Evolutionary conservation across 2,113 vertebrate genomes (phyloP).

Genomic region (Phrynosoma platyrhinos): DNA sequence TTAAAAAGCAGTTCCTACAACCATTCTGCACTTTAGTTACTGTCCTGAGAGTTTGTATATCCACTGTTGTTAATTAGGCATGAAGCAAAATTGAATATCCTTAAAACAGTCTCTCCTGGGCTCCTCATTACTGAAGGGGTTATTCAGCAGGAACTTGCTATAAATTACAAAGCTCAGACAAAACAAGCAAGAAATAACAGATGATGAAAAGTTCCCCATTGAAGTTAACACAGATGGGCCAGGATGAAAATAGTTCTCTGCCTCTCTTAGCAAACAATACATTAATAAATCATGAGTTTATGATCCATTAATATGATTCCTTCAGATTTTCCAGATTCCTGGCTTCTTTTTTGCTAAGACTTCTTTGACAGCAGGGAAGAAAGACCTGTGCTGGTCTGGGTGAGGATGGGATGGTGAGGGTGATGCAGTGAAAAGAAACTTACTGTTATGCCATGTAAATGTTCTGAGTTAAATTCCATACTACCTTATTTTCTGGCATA

Average conservation of each 20-base stretch:
- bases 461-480: not conserved
- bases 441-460: not conserved
- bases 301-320: not conserved
- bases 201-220: constrained; percentile 43
- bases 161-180: constrained; percentile 49
- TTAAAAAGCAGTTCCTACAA: constrained; percentile 25
- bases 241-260: constrained; percentile 52
- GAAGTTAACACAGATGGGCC: constrained; percentile 48
- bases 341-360: constrained; percentile 10
- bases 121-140: constrained; percentile 32
- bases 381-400: constrained; percentile 9
- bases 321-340: constrained; percentile 31
- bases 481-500: too few relatives aligned
- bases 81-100: constrained; percentile 39
- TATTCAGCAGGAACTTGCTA: constrained; percentile 49
- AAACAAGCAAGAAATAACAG: constrained; percentile 47
- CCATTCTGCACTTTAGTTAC: constrained; percentile 34
- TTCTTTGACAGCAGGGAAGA: constrained; percentile 26
- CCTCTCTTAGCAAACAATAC: constrained; percentile 37
- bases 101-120: constrained; percentile 35
- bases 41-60: constrained; percentile 29
- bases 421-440: not conserved
- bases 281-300: constrained; percentile 40
- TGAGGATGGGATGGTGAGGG: not conserved
- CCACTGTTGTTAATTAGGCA: constrained; percentile 47